These are phyloP conservation scores for Apeltes quadracus DNA, from an alignment of 2,113 vertebrate genomes.

Conservation along the genomic window DNA sequence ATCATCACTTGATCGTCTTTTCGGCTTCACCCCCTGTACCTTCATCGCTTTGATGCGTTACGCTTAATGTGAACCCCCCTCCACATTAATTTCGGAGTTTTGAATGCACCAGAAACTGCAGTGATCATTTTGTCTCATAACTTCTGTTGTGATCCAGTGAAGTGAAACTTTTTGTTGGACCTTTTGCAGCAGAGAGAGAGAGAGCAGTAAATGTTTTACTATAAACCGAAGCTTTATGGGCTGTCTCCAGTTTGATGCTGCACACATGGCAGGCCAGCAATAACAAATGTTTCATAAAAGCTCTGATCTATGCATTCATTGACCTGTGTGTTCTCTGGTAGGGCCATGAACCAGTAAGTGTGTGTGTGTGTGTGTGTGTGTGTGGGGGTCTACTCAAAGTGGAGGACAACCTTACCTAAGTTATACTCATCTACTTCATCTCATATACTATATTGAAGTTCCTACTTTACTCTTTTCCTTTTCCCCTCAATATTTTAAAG, in stretches of 20 bases:
- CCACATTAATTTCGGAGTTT: constrained; percentile 36
- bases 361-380: neutral
- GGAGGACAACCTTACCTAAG: constrained; percentile 22
- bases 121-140: constrained; percentile 60
- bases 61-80: constrained; percentile 18
- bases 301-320: constrained; percentile 42
- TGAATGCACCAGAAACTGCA: constrained; percentile 18
- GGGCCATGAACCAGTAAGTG: constrained; percentile 33
- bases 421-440: neutral
- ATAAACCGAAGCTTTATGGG: constrained; percentile 62
- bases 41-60: constrained; percentile 44
- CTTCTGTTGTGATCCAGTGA: constrained; percentile 25
- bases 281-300: constrained; percentile 62
- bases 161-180: constrained; percentile 38
- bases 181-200: constrained; percentile 26
- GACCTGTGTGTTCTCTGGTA: constrained; percentile 36
- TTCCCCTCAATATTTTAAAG: constrained; percentile 4
- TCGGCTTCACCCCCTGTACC: constrained; percentile 12
- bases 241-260: constrained; percentile 56
- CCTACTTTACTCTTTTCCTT: neutral
- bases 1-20: constrained; percentile 43
- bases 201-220: constrained; percentile 43
- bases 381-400: neutral
- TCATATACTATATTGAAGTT: neutral
- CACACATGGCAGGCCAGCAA: constrained; percentile 54